Conservation (phyloP, 2,797 vertebrate species). For the Anguilla pacifica region DNA sequence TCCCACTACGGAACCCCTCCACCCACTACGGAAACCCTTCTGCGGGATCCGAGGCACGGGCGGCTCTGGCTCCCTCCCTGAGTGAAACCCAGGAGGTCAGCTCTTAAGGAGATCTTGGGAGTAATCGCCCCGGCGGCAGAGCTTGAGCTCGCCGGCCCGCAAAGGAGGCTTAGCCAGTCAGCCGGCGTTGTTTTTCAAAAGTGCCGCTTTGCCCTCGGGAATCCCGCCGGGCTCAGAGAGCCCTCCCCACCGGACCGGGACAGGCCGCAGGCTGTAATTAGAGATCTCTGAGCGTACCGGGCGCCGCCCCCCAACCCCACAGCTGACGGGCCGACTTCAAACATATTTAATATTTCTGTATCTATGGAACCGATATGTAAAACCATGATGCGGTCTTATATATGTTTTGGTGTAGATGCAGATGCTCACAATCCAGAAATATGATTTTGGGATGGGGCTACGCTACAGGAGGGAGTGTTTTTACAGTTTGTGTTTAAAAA, state of each 20-base stretch:
- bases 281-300: not conserved
- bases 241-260: not conserved
- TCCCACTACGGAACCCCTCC: not conserved
- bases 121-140: constrained; percentile 31
- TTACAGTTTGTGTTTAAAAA: not conserved
- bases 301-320: not conserved
- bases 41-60: not conserved
- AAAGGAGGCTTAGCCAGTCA: constrained; percentile 17
- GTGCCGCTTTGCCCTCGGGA: constrained; percentile 10
- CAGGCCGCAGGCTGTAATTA: constrained; percentile 12
- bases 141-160: not conserved
- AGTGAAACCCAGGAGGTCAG: constrained; percentile 22
- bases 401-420: not conserved
- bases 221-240: not conserved
- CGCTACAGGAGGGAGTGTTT: not conserved
- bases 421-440: not conserved
- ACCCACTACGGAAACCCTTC: constrained; percentile 11
- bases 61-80: not conserved
- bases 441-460: not conserved
- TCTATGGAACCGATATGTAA: not conserved
- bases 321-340: not conserved
- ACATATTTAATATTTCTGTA: not conserved
- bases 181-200: constrained; percentile 3
- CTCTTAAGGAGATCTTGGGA: constrained; percentile 16
- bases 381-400: not conserved